phyloP scores from a whole-genome alignment of 2,113 vertebrate species.

The Herpetotheres cachinnans region DNA sequence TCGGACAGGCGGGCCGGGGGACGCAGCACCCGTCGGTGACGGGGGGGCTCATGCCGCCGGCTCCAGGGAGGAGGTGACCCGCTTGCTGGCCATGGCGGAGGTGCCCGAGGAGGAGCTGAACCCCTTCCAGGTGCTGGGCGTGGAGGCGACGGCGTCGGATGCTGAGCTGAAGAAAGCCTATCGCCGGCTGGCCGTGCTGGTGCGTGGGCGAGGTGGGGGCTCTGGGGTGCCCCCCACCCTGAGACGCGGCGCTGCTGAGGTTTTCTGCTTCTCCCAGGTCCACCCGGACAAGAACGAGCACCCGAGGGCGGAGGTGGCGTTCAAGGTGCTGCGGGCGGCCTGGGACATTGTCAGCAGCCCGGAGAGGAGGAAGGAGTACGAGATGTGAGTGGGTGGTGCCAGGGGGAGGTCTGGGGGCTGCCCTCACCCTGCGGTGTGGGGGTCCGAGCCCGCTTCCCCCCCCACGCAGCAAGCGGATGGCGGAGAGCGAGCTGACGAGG shows the following conservation, averaged over 20 bases:
- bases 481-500: constrained; percentile 86
- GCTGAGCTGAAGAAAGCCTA: constrained; percentile 89
- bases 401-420: neutral
- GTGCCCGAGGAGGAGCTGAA: constrained; percentile 90
- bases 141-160: constrained; percentile 85
- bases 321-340: constrained; percentile 92
- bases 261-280: constrained; percentile 72
- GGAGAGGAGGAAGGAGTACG: constrained; percentile 86
- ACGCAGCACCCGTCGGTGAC: neutral
- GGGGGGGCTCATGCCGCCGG: constrained; percentile 38
- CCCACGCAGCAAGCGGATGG: constrained; percentile 84
- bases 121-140: constrained; percentile 88
- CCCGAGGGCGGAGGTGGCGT: constrained; percentile 90
- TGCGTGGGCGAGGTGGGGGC: neutral
- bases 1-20: constrained; percentile 29
- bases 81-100: constrained; percentile 83
- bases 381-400: constrained; percentile 79
- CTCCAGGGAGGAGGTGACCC: constrained; percentile 82
- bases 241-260: fast-evolving
- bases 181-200: constrained; percentile 82
- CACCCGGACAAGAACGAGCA: constrained; percentile 96
- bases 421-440: no score
- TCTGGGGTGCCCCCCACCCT: fast-evolving
- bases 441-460: neutral
- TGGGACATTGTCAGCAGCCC: constrained; percentile 96